phyloP scores from a whole-genome alignment of 2,113 vertebrate species.

The Nettapus auritus region DNA sequence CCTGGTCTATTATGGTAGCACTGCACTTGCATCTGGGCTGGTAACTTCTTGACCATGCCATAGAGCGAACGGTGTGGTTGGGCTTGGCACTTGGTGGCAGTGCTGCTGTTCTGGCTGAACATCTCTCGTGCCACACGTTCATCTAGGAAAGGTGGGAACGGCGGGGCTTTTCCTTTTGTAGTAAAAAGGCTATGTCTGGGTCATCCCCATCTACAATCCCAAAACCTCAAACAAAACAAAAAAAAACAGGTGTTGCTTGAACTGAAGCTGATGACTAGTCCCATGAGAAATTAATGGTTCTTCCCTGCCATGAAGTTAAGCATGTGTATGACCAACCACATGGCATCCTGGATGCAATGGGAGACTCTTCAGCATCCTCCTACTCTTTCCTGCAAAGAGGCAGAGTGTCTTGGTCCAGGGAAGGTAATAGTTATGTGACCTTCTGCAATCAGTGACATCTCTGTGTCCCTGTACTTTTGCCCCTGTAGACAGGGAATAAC shows the following conservation, averaged over 20 bases:
- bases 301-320: background rate
- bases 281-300: background rate
- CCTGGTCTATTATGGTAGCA: fast-evolving
- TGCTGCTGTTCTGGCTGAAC: background rate
- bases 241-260: no score
- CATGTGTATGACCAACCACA: background rate
- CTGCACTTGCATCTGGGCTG: fast-evolving
- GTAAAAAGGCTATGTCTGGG: background rate
- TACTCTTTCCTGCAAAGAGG: background rate
- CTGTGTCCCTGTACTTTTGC: background rate
- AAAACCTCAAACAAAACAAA: background rate
- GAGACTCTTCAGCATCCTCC: background rate
- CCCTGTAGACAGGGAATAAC: background rate
- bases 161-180: background rate
- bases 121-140: no score
- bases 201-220: background rate
- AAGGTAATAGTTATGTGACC: background rate
- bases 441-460: background rate
- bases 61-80: fast-evolving
- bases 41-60: fast-evolving
- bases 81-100: background rate
- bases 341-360: background rate
- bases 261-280: background rate
- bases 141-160: no score
- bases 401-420: background rate